Base-by-base conservation (phyloP, 2,888 invertebrate genomes). In the Scaptomyza polygonia region DNA sequence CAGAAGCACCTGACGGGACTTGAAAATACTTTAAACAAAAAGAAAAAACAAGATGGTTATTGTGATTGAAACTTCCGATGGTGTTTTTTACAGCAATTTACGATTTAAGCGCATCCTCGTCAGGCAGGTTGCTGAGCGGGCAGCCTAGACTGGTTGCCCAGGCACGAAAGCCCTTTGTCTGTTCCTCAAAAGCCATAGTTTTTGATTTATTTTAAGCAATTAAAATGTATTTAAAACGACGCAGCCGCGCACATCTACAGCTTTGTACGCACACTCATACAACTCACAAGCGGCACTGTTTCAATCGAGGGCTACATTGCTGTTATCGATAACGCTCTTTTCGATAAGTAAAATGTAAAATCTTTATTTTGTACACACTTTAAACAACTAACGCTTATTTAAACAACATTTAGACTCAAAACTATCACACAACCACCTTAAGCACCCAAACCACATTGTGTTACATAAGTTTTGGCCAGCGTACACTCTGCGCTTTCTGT, bases 141-240 rank as follows among this genome's bases (percentile, higher is more conserved):
- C 88, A 90, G 1, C 91, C 91, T 21, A 92, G 42, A 6, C 79
- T 85, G 5, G 79, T 89, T 1, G 91, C 91, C 91, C 91, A 91
- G 5, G 67, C 16, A 11, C 84, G 85, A 73, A 91, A 91, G 0
- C 62, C 52, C 1, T 75, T 56, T 3, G 89, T 83, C 61, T 91
- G 86, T n/a, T 86, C 83, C 5, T 56, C 44, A 49, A 56, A 70
- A 6, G 73, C 42, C 84, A 85, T 83, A 6, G 25, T 51, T 16
- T 42, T 58, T 6, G 30, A 32, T 14, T 16, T 11, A 21, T 43
- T 18, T 14, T 1, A 21, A 27, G 29, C 14, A 14, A 49, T 14
- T 3, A 1, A 34, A 34, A n/a, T n/a, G 21, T 47, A 44, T 72
- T 72, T 49, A 67, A 72, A 72, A 9, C 32, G 42, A 21, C 6